These are phyloP conservation scores for Lagodon rhomboides DNA, from an alignment of 2,797 vertebrate genomes.

Conservation along the genomic window DNA sequence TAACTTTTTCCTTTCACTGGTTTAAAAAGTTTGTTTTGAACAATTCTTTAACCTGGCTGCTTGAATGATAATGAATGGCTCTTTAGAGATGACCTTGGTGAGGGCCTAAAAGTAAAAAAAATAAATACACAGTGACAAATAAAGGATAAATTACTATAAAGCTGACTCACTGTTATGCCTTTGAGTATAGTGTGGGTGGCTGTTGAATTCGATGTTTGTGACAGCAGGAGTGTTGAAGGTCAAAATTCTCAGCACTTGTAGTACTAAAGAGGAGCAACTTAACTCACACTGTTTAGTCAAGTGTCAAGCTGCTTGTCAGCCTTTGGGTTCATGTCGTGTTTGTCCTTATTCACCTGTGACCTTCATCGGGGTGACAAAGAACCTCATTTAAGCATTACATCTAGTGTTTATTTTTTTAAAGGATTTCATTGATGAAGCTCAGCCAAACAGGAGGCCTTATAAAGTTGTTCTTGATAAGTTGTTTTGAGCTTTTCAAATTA, in stretches of 20 bases:
- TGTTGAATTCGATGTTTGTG: neutral
- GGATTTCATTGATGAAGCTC: neutral
- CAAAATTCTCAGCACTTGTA: slow-evolving; percentile 5
- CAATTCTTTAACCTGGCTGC: neutral
- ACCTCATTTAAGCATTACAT: neutral
- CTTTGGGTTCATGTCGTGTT: neutral
- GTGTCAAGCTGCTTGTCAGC: neutral
- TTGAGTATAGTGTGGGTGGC: neutral
- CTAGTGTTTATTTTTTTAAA: too few species aligned
- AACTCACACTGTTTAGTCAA: neutral
- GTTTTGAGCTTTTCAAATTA: neutral
- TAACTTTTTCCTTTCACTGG: neutral
- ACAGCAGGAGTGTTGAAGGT: neutral
- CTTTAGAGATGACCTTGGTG: neutral
- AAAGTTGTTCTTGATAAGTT: neutral
- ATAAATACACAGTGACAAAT: neutral
- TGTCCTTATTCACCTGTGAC: neutral
- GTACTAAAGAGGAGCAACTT: neutral
- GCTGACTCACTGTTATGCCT: slow-evolving; percentile 4
- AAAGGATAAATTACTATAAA: neutral
- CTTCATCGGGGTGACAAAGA: neutral
- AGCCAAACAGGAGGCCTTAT: neutral
- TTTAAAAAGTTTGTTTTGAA: too few species aligned
- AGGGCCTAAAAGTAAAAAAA: neutral
- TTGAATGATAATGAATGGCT: slow-evolving; percentile 4